Percentiles rank a stretch among this genome's conserved stretches.
These are phyloP conservation scores for Mesoligia furuncula DNA, from an alignment of 2,888 invertebrate genomes.

Conservation along the genomic window DNA sequence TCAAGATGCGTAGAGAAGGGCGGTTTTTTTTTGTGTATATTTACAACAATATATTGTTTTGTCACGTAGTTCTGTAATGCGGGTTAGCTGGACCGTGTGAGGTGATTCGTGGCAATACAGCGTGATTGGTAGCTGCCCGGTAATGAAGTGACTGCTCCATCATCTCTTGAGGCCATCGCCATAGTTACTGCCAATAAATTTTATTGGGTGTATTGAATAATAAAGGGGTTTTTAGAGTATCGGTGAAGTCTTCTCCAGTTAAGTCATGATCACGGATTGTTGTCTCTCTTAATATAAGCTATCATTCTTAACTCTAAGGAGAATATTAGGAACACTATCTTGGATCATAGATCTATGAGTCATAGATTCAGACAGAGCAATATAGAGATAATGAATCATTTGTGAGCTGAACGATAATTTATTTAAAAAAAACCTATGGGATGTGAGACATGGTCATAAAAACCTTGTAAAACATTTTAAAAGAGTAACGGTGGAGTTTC, in stretches of 20 bases:
- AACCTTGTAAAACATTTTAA: no score
- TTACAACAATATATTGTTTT: constrained; percentile 49
- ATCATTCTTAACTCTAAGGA: not conserved
- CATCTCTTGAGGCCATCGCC: constrained; percentile 9
- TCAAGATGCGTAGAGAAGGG: constrained; percentile 62
- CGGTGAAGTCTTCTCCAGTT: not conserved
- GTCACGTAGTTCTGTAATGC: constrained; percentile 53
- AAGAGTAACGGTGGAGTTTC: no score
- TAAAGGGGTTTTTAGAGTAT: not conserved
- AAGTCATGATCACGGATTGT: not conserved
- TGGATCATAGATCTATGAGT: not conserved
- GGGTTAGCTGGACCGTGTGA: constrained; percentile 23
- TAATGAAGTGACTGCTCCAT: constrained; percentile 23
- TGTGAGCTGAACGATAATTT: not conserved
- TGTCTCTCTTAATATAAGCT: not conserved
- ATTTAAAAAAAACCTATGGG: not conserved
- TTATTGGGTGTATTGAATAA: constrained; percentile 24
- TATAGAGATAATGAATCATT: not conserved
- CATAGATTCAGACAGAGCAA: not conserved
- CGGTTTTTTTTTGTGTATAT: constrained; percentile 49
- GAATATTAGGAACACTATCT: not conserved
- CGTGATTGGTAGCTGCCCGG: constrained; percentile 19
- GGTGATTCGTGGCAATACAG: constrained; percentile 16
- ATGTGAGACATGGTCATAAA: not conserved
- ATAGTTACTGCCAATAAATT: constrained; percentile 11